Conservation (phyloP, 2,113 vertebrate genomes). For the Etia nguti region DNA sequence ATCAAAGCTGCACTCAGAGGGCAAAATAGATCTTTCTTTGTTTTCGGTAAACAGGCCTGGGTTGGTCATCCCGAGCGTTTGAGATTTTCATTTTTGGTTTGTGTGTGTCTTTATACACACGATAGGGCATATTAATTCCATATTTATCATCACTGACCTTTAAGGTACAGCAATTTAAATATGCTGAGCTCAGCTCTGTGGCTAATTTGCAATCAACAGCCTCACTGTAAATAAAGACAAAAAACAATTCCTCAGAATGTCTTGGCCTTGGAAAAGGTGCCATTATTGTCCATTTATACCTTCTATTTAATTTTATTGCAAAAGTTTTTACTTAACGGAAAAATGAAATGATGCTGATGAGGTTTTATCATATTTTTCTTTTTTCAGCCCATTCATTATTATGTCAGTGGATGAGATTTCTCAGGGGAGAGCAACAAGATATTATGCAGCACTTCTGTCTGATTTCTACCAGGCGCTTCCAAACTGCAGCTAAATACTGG, state of each 20-base stretch:
- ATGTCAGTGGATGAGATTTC: background rate
- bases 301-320: background rate
- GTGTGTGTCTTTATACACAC: background rate
- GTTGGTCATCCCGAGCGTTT: background rate
- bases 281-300: background rate
- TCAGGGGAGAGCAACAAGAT: background rate
- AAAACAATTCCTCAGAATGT: background rate
- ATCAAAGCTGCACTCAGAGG: constrained; percentile 6
- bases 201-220: background rate
- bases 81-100: background rate
- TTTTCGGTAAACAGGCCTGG: background rate
- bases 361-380: background rate
- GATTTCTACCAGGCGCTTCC: background rate
- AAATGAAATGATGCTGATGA: background rate
- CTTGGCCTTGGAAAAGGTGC: background rate
- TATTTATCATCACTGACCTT: constrained; percentile 7
- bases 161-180: background rate
- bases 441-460: background rate
- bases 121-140: background rate
- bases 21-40: constrained; percentile 13
- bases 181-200: background rate
- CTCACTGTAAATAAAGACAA: background rate
- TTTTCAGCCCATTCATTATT: background rate
- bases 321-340: fast-evolving
- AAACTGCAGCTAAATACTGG: background rate